Evolutionary conservation across 2,888 invertebrate genomes (phyloP).

Genomic region (Nowickia ferox): DNA sequence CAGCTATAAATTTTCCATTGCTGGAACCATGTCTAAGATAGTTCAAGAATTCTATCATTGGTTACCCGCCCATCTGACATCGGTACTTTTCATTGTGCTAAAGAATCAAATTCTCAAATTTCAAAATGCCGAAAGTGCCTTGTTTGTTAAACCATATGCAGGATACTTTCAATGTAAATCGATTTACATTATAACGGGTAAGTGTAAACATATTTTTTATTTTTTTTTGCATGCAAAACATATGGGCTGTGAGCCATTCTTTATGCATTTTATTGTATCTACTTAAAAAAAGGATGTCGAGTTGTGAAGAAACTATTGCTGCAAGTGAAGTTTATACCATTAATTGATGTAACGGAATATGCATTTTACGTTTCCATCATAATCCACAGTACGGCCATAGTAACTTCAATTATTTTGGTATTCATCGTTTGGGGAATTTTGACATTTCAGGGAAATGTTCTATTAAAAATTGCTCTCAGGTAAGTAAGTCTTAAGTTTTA

Average conservation of each 20-base stretch:
- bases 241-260: not conserved
- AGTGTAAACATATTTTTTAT: constrained; percentile 3
- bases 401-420: constrained; percentile 75
- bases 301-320: constrained; percentile 76
- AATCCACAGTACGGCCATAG: constrained; percentile 78
- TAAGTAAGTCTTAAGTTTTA: constrained; percentile 7
- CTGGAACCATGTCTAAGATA: constrained; percentile 86
- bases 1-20: constrained; percentile 84
- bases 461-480: constrained; percentile 76
- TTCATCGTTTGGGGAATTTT: constrained; percentile 75
- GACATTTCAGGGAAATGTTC: constrained; percentile 75
- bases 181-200: constrained; percentile 81
- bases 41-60: constrained; percentile 87
- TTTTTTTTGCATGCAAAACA: not conserved
- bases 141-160: constrained; percentile 84
- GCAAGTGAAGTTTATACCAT: constrained; percentile 73
- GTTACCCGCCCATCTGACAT: constrained; percentile 87
- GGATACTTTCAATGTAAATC: constrained; percentile 85
- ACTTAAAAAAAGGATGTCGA: constrained; percentile 75
- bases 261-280: not conserved
- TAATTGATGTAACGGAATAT: constrained; percentile 74
- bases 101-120: constrained; percentile 84
- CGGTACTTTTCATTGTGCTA: constrained; percentile 86
- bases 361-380: constrained; percentile 76
- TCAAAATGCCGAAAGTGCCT: constrained; percentile 79